Evolutionary conservation across 2,113 vertebrate genomes (phyloP).

Genomic region (Rhineura floridana): DNA sequence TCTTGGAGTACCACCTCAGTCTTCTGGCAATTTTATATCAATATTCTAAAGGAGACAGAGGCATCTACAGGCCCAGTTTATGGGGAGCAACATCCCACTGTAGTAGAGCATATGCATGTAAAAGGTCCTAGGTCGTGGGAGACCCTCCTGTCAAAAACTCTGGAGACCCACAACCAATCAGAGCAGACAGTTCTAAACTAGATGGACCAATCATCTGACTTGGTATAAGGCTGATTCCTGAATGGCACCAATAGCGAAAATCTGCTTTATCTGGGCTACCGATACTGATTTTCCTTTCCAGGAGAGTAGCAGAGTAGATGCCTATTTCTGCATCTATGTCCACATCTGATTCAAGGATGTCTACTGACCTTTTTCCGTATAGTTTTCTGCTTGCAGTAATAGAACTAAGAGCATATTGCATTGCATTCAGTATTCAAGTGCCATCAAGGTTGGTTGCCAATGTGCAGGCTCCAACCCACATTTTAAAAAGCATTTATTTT

Average conservation of each 20-base stretch:
- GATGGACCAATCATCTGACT: no score
- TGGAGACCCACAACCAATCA: no score
- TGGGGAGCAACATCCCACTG: no score
- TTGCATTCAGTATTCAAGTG: neutral
- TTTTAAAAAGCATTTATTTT: constrained; percentile 44
- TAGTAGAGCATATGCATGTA: no score
- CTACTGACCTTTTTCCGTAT: constrained; percentile 35
- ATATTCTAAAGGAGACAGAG: constrained; percentile 17
- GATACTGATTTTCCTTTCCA: constrained; percentile 27
- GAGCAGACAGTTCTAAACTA: neutral
- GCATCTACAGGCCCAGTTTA: neutral
- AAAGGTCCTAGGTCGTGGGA: neutral
- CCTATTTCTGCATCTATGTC: constrained; percentile 16
- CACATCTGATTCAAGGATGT: constrained; percentile 40
- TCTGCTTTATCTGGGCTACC: neutral
- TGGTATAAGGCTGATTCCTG: no score
- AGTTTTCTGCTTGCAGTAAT: neutral
- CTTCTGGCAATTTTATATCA: constrained; percentile 3
- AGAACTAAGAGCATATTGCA: neutral
- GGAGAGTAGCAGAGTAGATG: constrained; percentile 3
- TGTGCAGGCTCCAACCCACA: constrained; percentile 1
- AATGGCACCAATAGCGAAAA: constrained; percentile 3
- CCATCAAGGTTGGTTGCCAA: constrained; percentile 30
- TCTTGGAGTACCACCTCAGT: neutral
- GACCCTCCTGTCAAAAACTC: neutral